Conservation (phyloP, 23 tunicate genomes). For the Halocynthia aurantium region DNA sequence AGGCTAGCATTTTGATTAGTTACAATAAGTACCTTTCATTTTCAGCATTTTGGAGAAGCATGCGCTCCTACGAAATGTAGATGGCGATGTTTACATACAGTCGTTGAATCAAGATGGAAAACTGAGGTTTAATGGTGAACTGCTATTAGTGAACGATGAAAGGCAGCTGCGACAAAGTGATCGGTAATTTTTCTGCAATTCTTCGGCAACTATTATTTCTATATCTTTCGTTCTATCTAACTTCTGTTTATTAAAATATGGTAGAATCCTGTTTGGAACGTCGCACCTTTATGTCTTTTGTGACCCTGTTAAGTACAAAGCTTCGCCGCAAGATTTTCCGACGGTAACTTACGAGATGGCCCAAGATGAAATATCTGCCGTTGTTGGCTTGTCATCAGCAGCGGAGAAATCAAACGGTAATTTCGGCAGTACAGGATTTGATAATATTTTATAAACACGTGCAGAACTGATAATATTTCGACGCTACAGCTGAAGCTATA, state of each 20-base stretch:
- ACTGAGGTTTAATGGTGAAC: constrained; percentile 17
- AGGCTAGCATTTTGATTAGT: too few relatives aligned
- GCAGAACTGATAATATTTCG: too few relatives aligned
- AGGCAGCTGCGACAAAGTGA: constrained; percentile 15
- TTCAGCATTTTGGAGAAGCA: constrained; percentile 15
- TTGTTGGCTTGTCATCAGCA: constrained; percentile 21
- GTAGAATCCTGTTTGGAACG: constrained; percentile 22
- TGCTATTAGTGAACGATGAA: neutral
- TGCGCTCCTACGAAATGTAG: neutral
- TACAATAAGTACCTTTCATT: neutral
- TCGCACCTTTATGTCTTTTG: constrained; percentile 22
- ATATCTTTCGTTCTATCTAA: neutral
- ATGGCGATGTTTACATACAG: constrained; percentile 7
- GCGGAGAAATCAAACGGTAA: constrained; percentile 24
- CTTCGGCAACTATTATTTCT: neutral
- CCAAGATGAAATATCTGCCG: constrained; percentile 26
- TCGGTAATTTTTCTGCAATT: constrained; percentile 4
- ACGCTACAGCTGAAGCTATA: constrained; percentile 8
- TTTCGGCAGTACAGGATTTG: neutral
- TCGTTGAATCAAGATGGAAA: constrained; percentile 12
- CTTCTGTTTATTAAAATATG: neutral
- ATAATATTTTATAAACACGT: too few relatives aligned
- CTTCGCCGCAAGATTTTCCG: constrained; percentile 5
- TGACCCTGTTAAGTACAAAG: neutral
- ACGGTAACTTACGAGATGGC: constrained; percentile 25